Evolutionary conservation across 2,888 invertebrate genomes (phyloP).

Genomic region (Gnatocerus cornutus): DNA sequence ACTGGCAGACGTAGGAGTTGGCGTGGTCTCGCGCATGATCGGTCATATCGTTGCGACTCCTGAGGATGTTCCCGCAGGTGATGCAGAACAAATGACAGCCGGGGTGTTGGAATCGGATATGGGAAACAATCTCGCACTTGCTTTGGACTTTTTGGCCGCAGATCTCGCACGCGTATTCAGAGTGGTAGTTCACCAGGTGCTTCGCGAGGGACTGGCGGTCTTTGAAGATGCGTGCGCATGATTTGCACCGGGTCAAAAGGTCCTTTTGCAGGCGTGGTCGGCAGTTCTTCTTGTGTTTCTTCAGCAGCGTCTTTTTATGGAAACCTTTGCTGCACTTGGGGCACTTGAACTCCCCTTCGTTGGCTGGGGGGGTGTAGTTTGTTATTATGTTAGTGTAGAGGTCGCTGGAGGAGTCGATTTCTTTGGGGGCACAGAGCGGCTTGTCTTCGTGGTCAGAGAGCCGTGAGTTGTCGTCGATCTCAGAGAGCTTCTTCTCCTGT

Average conservation of each 20-base stretch:
- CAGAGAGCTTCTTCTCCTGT: constrained; percentile 54
- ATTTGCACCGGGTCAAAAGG: constrained; percentile 74
- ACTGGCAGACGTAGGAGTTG: constrained; percentile 74
- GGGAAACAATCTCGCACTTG: constrained; percentile 75
- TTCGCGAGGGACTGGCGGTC: constrained; percentile 74
- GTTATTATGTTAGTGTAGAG: constrained; percentile 70
- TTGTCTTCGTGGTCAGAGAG: constrained; percentile 51
- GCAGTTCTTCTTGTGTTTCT: constrained; percentile 76
- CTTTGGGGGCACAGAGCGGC: constrained; percentile 63
- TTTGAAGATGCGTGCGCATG: constrained; percentile 75
- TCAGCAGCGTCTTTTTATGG: constrained; percentile 73
- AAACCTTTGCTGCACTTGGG: constrained; percentile 75
- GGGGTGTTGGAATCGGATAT: constrained; percentile 74
- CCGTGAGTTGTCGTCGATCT: constrained; percentile 52
- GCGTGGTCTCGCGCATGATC: constrained; percentile 74
- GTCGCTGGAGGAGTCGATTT: constrained; percentile 68
- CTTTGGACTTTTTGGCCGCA: constrained; percentile 74
- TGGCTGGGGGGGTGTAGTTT: constrained; percentile 70
- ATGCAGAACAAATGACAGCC: constrained; percentile 73
- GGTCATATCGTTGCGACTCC: constrained; percentile 72
- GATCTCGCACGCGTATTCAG: constrained; percentile 73
- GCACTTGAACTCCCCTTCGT: constrained; percentile 72
- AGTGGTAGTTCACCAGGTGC: constrained; percentile 74
- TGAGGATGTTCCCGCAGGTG: constrained; percentile 73
- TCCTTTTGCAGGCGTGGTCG: constrained; percentile 72